Evolutionary conservation across 2,113 vertebrate species (phyloP).

Genomic region (Myrmophylax atrothorax): DNA sequence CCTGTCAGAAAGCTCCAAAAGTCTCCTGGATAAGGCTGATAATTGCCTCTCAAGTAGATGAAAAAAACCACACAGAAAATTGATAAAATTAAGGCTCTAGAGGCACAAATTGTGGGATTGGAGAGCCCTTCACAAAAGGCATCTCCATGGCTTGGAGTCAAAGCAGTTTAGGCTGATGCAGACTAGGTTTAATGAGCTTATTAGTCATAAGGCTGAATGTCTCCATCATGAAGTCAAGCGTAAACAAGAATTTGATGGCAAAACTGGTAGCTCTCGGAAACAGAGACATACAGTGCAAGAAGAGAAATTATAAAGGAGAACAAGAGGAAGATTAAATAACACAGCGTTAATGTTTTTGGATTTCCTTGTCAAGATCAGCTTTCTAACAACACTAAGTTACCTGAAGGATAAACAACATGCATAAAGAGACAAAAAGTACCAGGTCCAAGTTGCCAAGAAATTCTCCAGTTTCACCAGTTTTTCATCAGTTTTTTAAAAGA

Average conservation of each 20-base stretch:
- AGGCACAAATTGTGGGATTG: background rate
- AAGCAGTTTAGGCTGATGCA: conserved; percentile 16
- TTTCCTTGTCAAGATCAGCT: background rate
- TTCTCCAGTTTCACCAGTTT: background rate
- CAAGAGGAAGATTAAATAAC: background rate
- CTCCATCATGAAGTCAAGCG: conserved; percentile 24
- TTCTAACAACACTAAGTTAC: background rate
- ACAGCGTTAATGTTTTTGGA: background rate
- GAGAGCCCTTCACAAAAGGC: background rate
- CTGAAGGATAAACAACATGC: background rate
- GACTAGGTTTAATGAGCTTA: conserved; percentile 25
- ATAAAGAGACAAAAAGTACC: background rate
- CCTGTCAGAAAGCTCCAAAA: background rate
- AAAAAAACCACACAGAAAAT: background rate
- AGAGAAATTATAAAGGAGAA: background rate
- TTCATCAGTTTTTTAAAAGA: background rate
- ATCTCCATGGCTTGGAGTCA: background rate
- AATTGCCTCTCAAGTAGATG: background rate
- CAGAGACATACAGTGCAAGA: background rate
- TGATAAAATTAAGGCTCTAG: conserved; percentile 2
- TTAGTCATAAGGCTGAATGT: conserved; percentile 1
- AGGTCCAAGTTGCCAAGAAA: background rate
- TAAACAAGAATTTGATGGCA: conserved; percentile 11
- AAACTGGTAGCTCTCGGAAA: background rate
- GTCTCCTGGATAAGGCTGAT: background rate